phyloP scores from a whole-genome alignment of 2,113 vertebrate species.

The Dipodomys spectabilis region DNA sequence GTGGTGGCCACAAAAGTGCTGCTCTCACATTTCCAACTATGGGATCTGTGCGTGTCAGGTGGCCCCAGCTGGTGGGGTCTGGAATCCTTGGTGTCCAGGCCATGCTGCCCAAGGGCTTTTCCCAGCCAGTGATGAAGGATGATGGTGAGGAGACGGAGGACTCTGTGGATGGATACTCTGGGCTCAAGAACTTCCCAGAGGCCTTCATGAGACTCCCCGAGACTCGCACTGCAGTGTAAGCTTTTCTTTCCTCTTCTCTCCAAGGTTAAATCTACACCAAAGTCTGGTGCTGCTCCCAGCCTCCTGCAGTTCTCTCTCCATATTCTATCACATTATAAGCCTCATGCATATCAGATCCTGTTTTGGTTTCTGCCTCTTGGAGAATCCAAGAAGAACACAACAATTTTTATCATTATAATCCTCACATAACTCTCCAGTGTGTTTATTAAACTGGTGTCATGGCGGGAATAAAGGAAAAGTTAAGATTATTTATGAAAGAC shows the following conservation, averaged over 20 bases:
- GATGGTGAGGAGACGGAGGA: too few relatives aligned
- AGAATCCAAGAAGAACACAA: neutral
- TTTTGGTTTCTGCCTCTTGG: conserved; percentile 33
- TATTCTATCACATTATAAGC: neutral
- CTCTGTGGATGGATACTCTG: neutral
- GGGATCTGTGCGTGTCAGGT: neutral
- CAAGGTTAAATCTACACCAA: neutral
- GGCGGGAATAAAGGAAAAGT: neutral
- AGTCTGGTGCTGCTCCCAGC: too few relatives aligned
- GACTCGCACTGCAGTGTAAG: neutral
- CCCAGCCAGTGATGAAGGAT: neutral
- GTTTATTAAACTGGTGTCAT: neutral
- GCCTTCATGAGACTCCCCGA: neutral
- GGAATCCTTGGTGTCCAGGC: neutral
- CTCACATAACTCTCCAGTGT: neutral
- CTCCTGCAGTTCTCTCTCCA: neutral
- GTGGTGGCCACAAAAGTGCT: neutral
- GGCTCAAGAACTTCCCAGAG: neutral
- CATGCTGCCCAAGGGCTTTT: neutral
- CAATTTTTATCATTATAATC: neutral
- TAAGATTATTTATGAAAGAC: neutral
- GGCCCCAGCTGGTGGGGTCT: conserved; percentile 6
- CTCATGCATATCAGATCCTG: neutral
- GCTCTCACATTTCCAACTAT: neutral
- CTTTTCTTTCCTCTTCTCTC: neutral